Conservation (phyloP, 2,888 invertebrate genomes). For the Harmothoe impar region DNA sequence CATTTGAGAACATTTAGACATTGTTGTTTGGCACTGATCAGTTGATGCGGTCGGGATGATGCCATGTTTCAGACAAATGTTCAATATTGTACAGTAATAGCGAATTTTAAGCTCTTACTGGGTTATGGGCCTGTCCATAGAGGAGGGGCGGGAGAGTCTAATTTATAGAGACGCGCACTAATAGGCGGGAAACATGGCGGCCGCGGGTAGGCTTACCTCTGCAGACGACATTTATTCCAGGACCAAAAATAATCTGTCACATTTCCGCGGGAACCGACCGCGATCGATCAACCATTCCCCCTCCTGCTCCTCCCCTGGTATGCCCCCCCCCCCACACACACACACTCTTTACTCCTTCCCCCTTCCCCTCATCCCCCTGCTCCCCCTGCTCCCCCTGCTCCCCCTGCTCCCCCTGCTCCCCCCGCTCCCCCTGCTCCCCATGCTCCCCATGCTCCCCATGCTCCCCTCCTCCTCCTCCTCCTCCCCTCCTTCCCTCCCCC, state of each 20-base stretch:
- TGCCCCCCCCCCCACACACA: not conserved
- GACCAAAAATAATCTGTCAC: slow-evolving; percentile 31
- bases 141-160: not conserved
- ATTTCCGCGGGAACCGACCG: not conserved
- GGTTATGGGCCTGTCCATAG: no score
- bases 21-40: no score
- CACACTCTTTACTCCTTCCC: not conserved
- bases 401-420: not conserved
- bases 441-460: no score
- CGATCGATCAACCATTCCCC: slow-evolving; percentile 23
- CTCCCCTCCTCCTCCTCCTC: no score
- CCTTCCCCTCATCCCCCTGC: no score
- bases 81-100: no score
- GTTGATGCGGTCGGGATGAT: no score
- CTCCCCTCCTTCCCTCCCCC: not conserved
- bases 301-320: no score
- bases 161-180: not conserved
- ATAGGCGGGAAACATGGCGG: not conserved
- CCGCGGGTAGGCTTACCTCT: not conserved
- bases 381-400: no score
- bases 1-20: no score
- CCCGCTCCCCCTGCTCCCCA: not conserved
- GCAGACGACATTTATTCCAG: slow-evolving; percentile 10
- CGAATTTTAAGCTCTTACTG: no score
- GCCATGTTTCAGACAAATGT: no score